These are phyloP conservation scores for Eupeodes luniger DNA, from an alignment of 2,888 invertebrate genomes.

Conservation along the genomic window DNA sequence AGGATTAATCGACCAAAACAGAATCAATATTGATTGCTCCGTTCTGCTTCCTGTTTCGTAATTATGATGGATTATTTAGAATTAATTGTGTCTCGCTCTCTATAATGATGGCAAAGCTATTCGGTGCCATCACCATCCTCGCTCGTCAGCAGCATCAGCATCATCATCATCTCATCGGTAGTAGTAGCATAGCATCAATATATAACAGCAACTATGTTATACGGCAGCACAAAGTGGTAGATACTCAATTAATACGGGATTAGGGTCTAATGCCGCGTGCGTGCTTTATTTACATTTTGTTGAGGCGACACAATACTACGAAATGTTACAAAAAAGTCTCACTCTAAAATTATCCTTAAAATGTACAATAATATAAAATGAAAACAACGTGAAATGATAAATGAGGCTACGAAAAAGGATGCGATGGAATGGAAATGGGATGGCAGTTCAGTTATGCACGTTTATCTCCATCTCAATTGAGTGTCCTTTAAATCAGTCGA, in stretches of 20 bases:
- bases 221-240: slow-evolving; percentile 4
- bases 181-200: slow-evolving; percentile 2
- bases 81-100: slow-evolving; percentile 58
- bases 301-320: slow-evolving; percentile 33
- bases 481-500: slow-evolving; percentile 6
- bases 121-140: background rate
- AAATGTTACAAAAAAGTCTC: slow-evolving; percentile 28
- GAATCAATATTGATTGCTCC: slow-evolving; percentile 75
- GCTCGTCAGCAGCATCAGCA: too few species aligned
- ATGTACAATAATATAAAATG: background rate
- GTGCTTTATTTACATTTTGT: slow-evolving; percentile 69
- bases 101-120: background rate
- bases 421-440: background rate
- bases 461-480: slow-evolving; percentile 13
- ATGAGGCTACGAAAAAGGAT: background rate
- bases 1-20: slow-evolving; percentile 76
- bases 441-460: background rate
- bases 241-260: slow-evolving; percentile 72
- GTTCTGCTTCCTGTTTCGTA: slow-evolving; percentile 73
- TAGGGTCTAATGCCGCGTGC: slow-evolving; percentile 61
- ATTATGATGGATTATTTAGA: slow-evolving; percentile 75
- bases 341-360: background rate
- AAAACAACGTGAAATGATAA: background rate
- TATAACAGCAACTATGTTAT: background rate
- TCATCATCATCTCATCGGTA: background rate